Conservation (phyloP, 2,113 vertebrate genomes). For the Choloepus hoffmanni region DNA sequence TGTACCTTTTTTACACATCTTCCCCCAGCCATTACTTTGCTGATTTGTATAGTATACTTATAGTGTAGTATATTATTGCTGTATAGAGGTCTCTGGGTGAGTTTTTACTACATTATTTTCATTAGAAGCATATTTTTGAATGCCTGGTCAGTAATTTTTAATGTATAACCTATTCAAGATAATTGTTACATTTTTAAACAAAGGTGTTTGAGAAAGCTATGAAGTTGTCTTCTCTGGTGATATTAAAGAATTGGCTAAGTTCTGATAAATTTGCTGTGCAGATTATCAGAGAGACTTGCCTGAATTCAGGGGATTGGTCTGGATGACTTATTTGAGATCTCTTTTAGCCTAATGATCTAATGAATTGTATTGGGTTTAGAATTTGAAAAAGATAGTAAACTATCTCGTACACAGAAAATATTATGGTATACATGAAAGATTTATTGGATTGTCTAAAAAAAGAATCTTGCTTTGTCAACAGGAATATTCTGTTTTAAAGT, state of each 20-base stretch:
- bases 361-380: slow-evolving; percentile 16
- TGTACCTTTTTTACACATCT: slow-evolving; percentile 15
- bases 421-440: background rate
- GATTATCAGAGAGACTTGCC: background rate
- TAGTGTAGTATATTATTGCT: background rate
- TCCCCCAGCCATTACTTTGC: background rate
- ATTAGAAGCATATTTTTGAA: slow-evolving; percentile 43
- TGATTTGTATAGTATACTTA: background rate
- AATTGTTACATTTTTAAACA: slow-evolving; percentile 19
- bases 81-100: background rate
- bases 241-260: slow-evolving; percentile 27
- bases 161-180: background rate
- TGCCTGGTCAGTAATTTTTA: slow-evolving; percentile 15
- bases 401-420: background rate
- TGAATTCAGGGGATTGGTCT: background rate
- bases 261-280: background rate
- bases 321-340: slow-evolving; percentile 23
- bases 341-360: background rate
- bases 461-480: slow-evolving; percentile 12
- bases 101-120: slow-evolving; percentile 11
- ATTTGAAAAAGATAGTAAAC: slow-evolving; percentile 7
- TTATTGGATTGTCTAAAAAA: slow-evolving; percentile 51
- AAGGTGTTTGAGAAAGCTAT: slow-evolving; percentile 13
- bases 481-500: slow-evolving; percentile 53
- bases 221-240: slow-evolving; percentile 43